Evolutionary conservation across 1,140 invertebrate species (phyloP).

Genomic region (Calycopis cecrops): DNA sequence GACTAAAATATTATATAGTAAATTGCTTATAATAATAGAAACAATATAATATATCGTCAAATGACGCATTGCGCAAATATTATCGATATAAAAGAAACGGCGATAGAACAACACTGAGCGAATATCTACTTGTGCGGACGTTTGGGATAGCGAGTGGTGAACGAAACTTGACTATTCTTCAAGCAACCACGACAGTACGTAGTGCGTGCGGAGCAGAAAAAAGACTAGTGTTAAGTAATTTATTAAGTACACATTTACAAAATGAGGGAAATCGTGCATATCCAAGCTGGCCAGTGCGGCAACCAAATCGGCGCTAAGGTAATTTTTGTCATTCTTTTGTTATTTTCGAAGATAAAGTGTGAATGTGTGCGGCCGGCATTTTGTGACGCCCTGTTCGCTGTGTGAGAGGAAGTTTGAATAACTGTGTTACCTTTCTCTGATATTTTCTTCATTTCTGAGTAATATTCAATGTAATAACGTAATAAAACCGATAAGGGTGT

Average conservation of each 20-base stretch:
- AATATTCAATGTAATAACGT: not conserved
- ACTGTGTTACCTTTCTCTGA: not conserved
- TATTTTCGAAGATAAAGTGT: conserved; percentile 22
- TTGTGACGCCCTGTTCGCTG: conserved; percentile 50
- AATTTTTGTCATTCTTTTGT: conserved; percentile 52
- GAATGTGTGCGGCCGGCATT: conserved; percentile 60
- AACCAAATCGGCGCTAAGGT: conserved; percentile 91
- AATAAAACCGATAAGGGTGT: not conserved
- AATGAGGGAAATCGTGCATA: conserved; percentile 95
- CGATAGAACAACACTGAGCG: conserved; percentile 39
- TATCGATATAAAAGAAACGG: conserved; percentile 42
- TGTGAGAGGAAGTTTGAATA: conserved; percentile 13
- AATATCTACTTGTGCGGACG: conserved; percentile 44
- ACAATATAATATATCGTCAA: not conserved
- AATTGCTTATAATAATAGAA: not conserved
- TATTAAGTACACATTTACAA: conserved; percentile 68
- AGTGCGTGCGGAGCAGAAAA: conserved; percentile 67
- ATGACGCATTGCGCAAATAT: conserved; percentile 65
- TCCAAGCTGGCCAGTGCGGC: conserved; percentile 90
- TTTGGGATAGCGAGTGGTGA: conserved; percentile 24
- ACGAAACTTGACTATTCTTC: conserved; percentile 56
- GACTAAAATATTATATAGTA: not conserved
- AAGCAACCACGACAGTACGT: conserved; percentile 64
- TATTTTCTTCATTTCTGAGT: not conserved
- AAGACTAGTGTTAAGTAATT: conserved; percentile 68